phyloP scores from a whole-genome alignment of 2,797 vertebrate genomes.

The Thaleichthys pacificus region DNA sequence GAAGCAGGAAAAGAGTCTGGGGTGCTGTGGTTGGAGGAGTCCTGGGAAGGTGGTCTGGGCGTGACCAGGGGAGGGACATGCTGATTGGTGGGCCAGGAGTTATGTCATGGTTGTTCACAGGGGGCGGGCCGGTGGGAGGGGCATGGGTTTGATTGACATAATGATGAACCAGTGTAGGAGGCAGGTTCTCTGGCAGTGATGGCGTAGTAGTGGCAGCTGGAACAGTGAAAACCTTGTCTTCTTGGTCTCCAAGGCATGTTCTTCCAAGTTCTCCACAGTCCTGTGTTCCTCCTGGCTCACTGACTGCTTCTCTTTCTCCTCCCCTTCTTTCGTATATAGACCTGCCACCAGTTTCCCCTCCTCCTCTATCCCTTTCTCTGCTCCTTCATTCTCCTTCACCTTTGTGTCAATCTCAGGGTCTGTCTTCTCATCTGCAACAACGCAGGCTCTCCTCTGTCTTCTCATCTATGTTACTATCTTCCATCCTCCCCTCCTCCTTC shows the following conservation, averaged over 20 bases:
- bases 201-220: not conserved
- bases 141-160: conserved; percentile 21
- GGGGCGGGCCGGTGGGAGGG: not conserved
- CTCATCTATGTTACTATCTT: not conserved
- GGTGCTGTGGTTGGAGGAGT: conserved; percentile 7
- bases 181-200: conserved; percentile 11
- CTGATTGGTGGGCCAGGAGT: not conserved
- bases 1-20: not conserved
- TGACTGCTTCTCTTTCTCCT: not conserved
- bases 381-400: not conserved
- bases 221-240: not conserved
- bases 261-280: not conserved
- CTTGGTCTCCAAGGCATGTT: conserved; percentile 1
- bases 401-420: not conserved
- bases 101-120: not conserved
- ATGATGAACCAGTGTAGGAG: conserved; percentile 22
- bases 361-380: conserved; percentile 20
- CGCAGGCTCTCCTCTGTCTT: not conserved
- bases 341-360: conserved; percentile 46
- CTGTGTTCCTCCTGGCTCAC: not conserved
- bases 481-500: not conserved
- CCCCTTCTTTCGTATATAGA: conserved; percentile 6
- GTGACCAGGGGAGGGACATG: conserved; percentile 6
- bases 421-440: no score
- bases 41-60: not conserved